Percentiles rank a stretch among this genome's conserved stretches.
Conservation (phyloP, 2,113 vertebrate genomes). For the Limnothrissa miodon region DNA sequence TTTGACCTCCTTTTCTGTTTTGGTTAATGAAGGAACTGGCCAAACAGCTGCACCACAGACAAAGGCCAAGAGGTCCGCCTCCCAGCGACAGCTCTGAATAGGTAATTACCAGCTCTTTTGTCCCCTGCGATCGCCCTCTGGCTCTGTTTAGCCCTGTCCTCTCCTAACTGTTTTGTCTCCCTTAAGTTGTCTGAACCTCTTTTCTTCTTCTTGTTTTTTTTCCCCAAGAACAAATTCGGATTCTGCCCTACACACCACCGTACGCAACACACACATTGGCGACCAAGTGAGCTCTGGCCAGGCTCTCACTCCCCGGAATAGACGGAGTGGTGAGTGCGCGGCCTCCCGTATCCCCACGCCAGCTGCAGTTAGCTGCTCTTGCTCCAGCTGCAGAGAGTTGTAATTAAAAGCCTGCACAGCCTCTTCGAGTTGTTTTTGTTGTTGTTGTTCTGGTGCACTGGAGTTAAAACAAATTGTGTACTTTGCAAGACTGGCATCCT, state of each 20-base stretch:
- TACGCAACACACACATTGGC: constrained; percentile 73
- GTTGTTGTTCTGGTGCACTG: background rate
- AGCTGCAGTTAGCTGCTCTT: background rate
- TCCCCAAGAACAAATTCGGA: constrained; percentile 77
- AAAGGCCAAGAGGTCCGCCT: constrained; percentile 74
- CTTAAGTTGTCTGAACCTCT: background rate
- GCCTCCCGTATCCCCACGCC: background rate
- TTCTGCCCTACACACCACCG: constrained; percentile 82
- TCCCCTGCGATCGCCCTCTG: background rate
- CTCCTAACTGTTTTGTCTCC: background rate
- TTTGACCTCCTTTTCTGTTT: constrained; percentile 21
- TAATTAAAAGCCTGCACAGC: background rate
- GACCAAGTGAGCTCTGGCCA: constrained; percentile 61
- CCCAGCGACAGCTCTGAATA: constrained; percentile 76
- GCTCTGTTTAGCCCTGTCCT: background rate
- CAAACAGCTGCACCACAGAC: constrained; percentile 68
- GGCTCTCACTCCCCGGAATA: constrained; percentile 47
- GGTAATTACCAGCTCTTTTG: constrained; percentile 59
- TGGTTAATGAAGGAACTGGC: constrained; percentile 68
- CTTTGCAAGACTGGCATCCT: background rate
- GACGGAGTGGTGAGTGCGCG: constrained; percentile 64
- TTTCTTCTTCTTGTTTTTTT: background rate
- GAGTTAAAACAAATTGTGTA: background rate
- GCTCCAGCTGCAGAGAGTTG: background rate
- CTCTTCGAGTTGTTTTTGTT: background rate